Evolutionary conservation across 2,797 vertebrate genomes (phyloP).

Genomic region (Helarctos malayanus): DNA sequence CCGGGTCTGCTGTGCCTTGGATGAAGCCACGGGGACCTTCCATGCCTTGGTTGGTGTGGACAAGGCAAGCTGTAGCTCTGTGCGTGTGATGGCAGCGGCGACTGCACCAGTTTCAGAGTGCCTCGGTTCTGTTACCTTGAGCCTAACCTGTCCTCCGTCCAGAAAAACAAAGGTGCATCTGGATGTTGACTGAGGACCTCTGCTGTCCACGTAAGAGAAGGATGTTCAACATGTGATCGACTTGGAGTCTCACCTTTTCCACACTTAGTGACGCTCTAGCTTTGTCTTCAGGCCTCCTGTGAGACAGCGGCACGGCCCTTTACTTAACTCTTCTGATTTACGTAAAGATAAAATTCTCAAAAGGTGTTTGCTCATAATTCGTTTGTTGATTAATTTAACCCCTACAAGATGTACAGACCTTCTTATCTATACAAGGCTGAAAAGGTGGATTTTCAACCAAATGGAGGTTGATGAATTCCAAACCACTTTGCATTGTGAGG

Average conservation of each 20-base stretch:
- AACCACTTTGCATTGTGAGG: conserved; percentile 34
- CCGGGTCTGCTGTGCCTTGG: background rate
- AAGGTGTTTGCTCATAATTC: conserved; percentile 19
- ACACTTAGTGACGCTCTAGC: background rate
- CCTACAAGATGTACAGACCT: background rate
- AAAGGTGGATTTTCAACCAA: conserved; percentile 35
- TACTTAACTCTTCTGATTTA: background rate
- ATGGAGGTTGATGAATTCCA: background rate
- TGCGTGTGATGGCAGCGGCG: background rate
- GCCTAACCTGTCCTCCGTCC: background rate
- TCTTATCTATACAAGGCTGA: background rate
- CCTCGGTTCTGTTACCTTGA: conserved; percentile 7
- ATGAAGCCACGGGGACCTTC: background rate
- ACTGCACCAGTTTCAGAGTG: background rate
- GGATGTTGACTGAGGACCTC: background rate
- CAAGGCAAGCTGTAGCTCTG: background rate
- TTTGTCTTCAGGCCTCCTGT: background rate
- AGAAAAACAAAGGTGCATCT: background rate
- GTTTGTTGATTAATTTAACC: conserved; percentile 13
- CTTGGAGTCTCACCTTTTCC: background rate
- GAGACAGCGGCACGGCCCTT: background rate
- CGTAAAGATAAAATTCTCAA: background rate
- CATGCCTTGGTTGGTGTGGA: background rate
- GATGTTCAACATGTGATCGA: background rate
- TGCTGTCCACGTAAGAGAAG: background rate